A percentile compares a stretch with the other conserved stretches of the same genome.
Conservation (phyloP, 2,113 vertebrate species). For the Syngnathus floridae region DNA sequence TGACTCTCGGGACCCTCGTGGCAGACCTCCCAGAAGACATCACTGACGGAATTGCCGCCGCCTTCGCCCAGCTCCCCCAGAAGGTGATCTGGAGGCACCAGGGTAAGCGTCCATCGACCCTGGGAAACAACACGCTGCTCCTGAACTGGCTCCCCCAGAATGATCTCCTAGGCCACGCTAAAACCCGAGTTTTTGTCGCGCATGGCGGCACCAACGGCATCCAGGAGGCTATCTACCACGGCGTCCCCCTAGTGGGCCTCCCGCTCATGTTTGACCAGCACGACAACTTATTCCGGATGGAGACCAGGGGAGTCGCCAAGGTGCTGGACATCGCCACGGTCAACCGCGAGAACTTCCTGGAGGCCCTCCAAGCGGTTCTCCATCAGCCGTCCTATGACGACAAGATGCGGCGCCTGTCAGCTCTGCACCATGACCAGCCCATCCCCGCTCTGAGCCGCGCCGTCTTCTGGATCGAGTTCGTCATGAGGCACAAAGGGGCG, state of each 20-base stretch:
- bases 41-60: slow-evolving; percentile 43
- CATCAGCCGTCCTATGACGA: slow-evolving; percentile 43
- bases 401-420: slow-evolving; percentile 55
- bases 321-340: slow-evolving; percentile 47
- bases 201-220: slow-evolving; percentile 61
- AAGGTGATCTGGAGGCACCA: slow-evolving; percentile 55
- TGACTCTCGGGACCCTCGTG: slow-evolving; percentile 57
- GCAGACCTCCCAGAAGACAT: slow-evolving; percentile 48
- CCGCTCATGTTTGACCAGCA: slow-evolving; percentile 58
- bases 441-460: slow-evolving; percentile 50
- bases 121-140: slow-evolving; percentile 51
- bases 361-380: slow-evolving; percentile 47
- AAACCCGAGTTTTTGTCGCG: slow-evolving; percentile 54
- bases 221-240: slow-evolving; percentile 57
- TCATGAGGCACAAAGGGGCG: slow-evolving; percentile 61
- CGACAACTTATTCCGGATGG: slow-evolving; percentile 53
- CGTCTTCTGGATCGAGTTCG: slow-evolving; percentile 64
- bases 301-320: slow-evolving; percentile 49
- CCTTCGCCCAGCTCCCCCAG: slow-evolving; percentile 55
- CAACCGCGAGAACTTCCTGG: slow-evolving; percentile 48
- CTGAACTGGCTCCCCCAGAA: slow-evolving; percentile 60
- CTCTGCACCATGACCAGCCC: slow-evolving; percentile 54
- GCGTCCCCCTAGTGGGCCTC: slow-evolving; percentile 51
- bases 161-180: slow-evolving; percentile 56
- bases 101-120: slow-evolving; percentile 44